Conservation (phyloP, 30 jellyfish, hydroid and myxozoan species). For the Catostylus mosaicus region DNA sequence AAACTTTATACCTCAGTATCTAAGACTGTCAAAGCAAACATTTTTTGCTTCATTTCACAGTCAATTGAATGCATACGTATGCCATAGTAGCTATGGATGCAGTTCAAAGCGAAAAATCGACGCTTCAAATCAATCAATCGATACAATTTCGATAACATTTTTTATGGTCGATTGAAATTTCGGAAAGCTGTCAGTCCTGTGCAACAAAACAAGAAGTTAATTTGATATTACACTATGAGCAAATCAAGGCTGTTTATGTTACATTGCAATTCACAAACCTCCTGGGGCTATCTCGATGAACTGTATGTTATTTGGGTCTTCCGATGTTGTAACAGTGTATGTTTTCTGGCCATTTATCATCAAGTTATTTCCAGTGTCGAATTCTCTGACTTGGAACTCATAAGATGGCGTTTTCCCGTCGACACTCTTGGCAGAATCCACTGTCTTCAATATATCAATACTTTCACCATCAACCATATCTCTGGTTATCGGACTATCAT, state of each 20-base stretch:
- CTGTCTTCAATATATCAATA: constrained; percentile 65
- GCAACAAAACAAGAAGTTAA: background rate
- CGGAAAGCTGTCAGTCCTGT: too few relatives aligned
- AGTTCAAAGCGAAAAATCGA: too few relatives aligned
- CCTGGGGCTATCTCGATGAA: constrained; percentile 61
- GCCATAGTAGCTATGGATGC: too few relatives aligned
- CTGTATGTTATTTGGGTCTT: constrained; percentile 67
- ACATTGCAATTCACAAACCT: constrained; percentile 9
- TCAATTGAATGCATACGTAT: too few relatives aligned
- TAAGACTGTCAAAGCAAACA: too few relatives aligned
- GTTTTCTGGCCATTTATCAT: constrained; percentile 87
- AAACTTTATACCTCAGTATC: too few relatives aligned
- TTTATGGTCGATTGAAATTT: too few relatives aligned
- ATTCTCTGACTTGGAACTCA: constrained; percentile 91
- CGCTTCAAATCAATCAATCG: too few relatives aligned
- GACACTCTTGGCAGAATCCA: constrained; percentile 14
- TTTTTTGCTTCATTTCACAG: too few relatives aligned
- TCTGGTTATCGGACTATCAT: constrained; percentile 78
- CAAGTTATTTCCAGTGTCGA: constrained; percentile 83
- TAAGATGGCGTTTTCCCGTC: constrained; percentile 63
- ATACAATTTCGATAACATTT: too few relatives aligned
- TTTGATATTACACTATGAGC: too few relatives aligned
- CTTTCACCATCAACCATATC: constrained; percentile 84
- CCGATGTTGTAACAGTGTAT: constrained; percentile 78
- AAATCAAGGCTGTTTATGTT: too few relatives aligned